phyloP scores from a whole-genome alignment of 2,797 vertebrate genomes.

The Bovichtus diacanthus region DNA sequence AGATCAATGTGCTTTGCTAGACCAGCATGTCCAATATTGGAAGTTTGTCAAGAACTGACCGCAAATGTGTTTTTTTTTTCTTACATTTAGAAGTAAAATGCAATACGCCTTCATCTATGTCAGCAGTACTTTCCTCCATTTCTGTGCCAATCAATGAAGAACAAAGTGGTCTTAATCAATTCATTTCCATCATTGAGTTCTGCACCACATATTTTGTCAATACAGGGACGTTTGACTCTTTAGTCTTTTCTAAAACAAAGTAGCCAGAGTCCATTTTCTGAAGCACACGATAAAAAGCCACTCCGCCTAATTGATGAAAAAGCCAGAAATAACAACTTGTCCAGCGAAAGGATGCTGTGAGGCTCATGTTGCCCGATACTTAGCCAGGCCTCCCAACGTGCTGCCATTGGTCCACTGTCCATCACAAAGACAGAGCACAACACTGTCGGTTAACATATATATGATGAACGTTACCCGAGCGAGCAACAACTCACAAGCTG shows the following conservation, averaged over 20 bases:
- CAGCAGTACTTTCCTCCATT: background rate
- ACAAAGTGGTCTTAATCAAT: slow-evolving; percentile 42
- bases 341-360: slow-evolving; percentile 8
- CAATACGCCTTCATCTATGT: background rate
- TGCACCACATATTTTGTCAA: slow-evolving; percentile 43
- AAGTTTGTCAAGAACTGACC: background rate
- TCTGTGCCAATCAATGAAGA: slow-evolving; percentile 19
- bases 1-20: background rate
- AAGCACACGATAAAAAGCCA: slow-evolving; percentile 56
- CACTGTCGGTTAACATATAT: too few relatives aligned
- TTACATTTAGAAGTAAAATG: background rate
- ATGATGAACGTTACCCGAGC: too few relatives aligned
- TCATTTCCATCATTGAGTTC: slow-evolving; percentile 23
- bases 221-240: slow-evolving; percentile 47
- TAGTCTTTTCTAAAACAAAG: slow-evolving; percentile 34
- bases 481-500: too few relatives aligned
- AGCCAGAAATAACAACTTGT: slow-evolving; percentile 37
- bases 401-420: background rate
- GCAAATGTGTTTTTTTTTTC: background rate
- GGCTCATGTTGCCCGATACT: slow-evolving; percentile 1
- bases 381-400: background rate
- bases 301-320: slow-evolving; percentile 48
- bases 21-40: background rate
- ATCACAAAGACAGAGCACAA: background rate
- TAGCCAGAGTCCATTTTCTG: slow-evolving; percentile 42